Evolutionary conservation across 2,888 invertebrate genomes (phyloP).

Genomic region (Tribolium freemani): DNA sequence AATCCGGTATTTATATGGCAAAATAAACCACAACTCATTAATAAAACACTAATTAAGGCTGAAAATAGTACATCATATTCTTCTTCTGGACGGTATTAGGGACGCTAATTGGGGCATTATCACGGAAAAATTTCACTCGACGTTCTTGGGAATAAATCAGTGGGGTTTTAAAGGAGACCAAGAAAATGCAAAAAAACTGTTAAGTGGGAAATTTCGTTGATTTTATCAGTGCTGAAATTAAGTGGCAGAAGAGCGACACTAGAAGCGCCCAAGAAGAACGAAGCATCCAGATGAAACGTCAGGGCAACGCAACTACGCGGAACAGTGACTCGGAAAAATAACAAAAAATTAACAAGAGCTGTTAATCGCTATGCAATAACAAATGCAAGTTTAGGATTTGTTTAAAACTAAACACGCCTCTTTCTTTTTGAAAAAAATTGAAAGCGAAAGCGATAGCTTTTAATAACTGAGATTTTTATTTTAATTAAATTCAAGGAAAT

Average conservation of each 20-base stretch:
- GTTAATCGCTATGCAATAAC: too few species aligned
- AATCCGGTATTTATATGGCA: slow-evolving; percentile 44
- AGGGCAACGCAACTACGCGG: neutral
- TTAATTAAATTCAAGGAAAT: too few species aligned
- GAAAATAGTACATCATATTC: slow-evolving; percentile 27
- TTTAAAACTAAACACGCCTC: too few species aligned
- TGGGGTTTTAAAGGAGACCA: neutral
- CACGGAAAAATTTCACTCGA: neutral
- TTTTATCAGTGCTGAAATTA: neutral
- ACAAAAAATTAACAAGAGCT: neutral
- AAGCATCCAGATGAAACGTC: neutral
- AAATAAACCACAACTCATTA: slow-evolving; percentile 40
- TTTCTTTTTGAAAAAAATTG: too few species aligned
- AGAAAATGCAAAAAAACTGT: neutral
- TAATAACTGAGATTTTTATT: too few species aligned
- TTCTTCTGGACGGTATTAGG: slow-evolving; percentile 12
- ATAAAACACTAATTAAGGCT: slow-evolving; percentile 35
- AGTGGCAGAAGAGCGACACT: neutral
- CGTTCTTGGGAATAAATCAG: neutral
- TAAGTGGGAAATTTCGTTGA: neutral
- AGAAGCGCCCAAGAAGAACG: neutral
- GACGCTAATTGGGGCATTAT: slow-evolving; percentile 22
- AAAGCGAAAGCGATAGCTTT: too few species aligned
- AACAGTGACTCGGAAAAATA: neutral
- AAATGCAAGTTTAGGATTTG: too few species aligned